These are phyloP conservation scores for Engraulis encrasicolus DNA, from an alignment of 2,113 vertebrate species.

Conservation along the genomic window DNA sequence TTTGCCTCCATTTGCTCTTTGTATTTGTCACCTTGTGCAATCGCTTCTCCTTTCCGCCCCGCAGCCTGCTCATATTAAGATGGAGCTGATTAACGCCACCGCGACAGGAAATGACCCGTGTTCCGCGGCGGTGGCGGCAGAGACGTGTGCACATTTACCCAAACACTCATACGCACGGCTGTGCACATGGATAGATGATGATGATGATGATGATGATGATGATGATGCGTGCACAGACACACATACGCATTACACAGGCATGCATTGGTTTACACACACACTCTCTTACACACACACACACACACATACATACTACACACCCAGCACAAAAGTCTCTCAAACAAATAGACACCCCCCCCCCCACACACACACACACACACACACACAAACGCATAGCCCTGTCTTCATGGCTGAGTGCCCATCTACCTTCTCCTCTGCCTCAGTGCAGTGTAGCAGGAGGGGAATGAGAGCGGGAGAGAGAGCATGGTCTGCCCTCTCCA, in stretches of 20 bases:
- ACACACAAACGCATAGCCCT: conserved; percentile 12
- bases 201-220: no score
- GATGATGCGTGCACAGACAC: background rate
- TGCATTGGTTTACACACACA: no score
- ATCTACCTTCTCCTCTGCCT: conserved; percentile 45
- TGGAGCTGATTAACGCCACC: conserved; percentile 64
- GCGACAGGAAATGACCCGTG: conserved; percentile 66
- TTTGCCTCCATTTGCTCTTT: background rate
- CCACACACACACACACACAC: background rate
- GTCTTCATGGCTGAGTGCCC: conserved; percentile 68
- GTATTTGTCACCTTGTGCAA: conserved; percentile 51
- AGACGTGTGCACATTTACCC: background rate
- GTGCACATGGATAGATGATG: background rate
- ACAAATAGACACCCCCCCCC: no score
- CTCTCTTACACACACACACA: no score
- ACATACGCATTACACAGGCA: no score
- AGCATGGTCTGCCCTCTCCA: no score
- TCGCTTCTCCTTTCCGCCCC: conserved; percentile 15
- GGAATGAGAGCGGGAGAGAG: conserved; percentile 31
- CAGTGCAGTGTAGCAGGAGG: no score
- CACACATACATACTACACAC: no score
- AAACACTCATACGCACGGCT: background rate
- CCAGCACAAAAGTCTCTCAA: no score
- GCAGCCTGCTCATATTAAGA: conserved; percentile 35
- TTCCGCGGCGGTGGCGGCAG: conserved; percentile 28